A percentile compares a stretch with the other conserved stretches of the same genome.
These are phyloP conservation scores for Galeruca laticollis DNA, from an alignment of 2,888 invertebrate genomes.

Conservation along the genomic window DNA sequence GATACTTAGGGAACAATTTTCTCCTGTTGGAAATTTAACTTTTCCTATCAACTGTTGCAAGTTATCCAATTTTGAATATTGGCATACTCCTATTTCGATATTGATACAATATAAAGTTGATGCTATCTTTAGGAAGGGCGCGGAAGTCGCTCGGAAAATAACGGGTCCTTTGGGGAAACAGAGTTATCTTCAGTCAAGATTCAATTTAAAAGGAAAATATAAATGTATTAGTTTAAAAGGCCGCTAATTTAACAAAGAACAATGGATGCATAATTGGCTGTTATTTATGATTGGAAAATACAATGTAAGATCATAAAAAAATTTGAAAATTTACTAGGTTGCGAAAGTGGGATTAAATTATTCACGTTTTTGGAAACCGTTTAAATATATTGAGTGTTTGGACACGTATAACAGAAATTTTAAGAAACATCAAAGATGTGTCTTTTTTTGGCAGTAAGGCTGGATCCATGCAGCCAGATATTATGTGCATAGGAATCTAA, in stretches of 20 bases:
- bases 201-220: conserved; percentile 15
- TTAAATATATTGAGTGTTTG: no score
- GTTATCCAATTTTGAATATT: conserved; percentile 62
- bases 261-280: not conserved
- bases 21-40: conserved; percentile 54
- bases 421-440: no score
- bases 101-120: conserved; percentile 56
- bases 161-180: conserved; percentile 27
- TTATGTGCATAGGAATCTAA: no score
- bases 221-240: not conserved
- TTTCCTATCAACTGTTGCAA: conserved; percentile 60
- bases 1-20: conserved; percentile 50
- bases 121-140: conserved; percentile 45
- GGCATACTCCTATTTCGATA: conserved; percentile 54
- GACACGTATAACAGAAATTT: no score
- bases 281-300: no score
- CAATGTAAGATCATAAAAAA: no score
- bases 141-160: conserved; percentile 31
- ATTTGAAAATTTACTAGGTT: no score
- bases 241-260: not conserved
- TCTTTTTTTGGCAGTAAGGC: no score
- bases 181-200: conserved; percentile 9
- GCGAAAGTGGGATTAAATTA: no score
- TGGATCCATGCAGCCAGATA: no score
- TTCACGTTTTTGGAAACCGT: no score